phyloP scores from a whole-genome alignment of 2,888 invertebrate species.

The Chymomyza procnemis region DNA sequence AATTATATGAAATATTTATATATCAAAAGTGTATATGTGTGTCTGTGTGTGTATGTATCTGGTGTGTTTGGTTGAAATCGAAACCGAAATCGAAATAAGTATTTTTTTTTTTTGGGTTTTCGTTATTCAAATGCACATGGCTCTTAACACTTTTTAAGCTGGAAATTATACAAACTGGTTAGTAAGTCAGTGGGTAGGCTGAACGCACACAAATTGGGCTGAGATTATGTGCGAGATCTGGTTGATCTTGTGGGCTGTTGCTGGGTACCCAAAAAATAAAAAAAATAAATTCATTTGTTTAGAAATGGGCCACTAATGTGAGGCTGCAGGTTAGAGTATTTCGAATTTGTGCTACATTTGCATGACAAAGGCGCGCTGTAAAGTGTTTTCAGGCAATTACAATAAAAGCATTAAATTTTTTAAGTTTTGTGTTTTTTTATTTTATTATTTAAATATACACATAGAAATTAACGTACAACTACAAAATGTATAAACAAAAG shows the following conservation, averaged over 20 bases:
- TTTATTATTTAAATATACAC: constrained; percentile 75
- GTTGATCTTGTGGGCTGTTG: too few relatives aligned
- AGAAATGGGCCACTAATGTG: too few relatives aligned
- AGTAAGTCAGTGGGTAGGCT: constrained; percentile 71
- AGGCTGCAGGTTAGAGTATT: neutral
- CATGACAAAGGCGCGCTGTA: constrained; percentile 27
- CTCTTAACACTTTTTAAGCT: constrained; percentile 18
- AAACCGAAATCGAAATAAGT: constrained; percentile 51
- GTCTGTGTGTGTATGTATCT: neutral
- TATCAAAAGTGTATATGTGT: too few relatives aligned
- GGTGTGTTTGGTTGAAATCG: constrained; percentile 2
- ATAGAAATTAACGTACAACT: constrained; percentile 73
- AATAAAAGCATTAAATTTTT: constrained; percentile 17
- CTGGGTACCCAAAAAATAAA: neutral
- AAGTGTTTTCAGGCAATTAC: neutral
- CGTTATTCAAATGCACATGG: constrained; percentile 56
- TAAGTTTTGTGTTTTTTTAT: constrained; percentile 39
- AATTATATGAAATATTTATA: constrained; percentile 51
- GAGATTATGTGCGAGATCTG: constrained; percentile 16
- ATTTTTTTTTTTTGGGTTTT: constrained; percentile 9
- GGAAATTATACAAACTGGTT: constrained; percentile 62
- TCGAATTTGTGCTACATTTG: constrained; percentile 32
- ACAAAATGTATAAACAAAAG: constrained; percentile 52
- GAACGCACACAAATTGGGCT: constrained; percentile 51
- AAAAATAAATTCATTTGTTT: neutral